Percentiles rank a stretch among this genome's conserved stretches.
These are phyloP conservation scores for Anarsia innoxiella DNA, from an alignment of 2,888 invertebrate species.

Conservation along the genomic window DNA sequence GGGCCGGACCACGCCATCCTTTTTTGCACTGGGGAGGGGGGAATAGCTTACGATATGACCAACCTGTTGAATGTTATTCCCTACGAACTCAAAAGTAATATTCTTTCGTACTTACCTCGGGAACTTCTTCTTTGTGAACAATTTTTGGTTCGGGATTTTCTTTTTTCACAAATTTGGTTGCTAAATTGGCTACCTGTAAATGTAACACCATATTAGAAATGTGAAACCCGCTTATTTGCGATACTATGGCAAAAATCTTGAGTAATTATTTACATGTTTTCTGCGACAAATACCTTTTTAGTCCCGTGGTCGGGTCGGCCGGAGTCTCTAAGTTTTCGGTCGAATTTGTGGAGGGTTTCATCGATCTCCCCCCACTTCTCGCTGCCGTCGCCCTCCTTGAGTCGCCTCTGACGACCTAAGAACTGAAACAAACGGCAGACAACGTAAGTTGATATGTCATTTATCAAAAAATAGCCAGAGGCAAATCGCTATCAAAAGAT, in stretches of 20 bases:
- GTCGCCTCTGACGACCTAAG: conserved; percentile 50
- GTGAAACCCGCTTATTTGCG: background rate
- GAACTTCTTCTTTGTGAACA: conserved; percentile 39
- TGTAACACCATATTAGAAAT: background rate
- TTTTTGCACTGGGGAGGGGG: conserved; percentile 30
- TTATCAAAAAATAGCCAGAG: no score
- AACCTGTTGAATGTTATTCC: no score
- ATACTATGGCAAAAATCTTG: no score
- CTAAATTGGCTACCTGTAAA: conserved; percentile 85
- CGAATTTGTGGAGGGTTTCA: conserved; percentile 52
- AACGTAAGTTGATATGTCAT: no score
- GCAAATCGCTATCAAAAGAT: no score
- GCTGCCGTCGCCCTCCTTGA: conserved; percentile 55
- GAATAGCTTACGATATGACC: no score
- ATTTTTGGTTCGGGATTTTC: conserved; percentile 61
- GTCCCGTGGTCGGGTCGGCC: conserved; percentile 61
- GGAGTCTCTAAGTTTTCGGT: conserved; percentile 55
- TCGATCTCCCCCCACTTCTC: conserved; percentile 65
- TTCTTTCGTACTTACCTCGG: background rate
- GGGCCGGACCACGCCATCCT: conserved; percentile 49
- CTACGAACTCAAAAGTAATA: background rate
- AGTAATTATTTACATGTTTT: background rate
- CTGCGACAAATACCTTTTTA: conserved; percentile 78
- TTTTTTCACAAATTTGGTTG: conserved; percentile 80
- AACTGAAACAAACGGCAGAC: conserved; percentile 44